A percentile compares a stretch with the other conserved stretches of the same genome.
phyloP scores from a whole-genome alignment of 2,888 invertebrate genomes.

The Catocala nupta region DNA sequence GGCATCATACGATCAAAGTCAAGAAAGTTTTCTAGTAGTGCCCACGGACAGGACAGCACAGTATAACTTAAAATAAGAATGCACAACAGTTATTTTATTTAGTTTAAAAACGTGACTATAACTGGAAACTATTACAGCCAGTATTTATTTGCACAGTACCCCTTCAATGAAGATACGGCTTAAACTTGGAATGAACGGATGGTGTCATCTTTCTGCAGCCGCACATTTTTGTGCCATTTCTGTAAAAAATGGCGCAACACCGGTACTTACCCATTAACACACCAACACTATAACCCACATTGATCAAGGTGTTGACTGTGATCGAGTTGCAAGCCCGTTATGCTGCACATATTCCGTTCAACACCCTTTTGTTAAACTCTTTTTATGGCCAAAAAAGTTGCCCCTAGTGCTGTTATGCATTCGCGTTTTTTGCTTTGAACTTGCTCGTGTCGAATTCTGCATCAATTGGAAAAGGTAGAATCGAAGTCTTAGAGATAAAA shows the following conservation, averaged over 20 bases:
- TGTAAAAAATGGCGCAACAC: slow-evolving; percentile 72
- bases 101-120: slow-evolving; percentile 7
- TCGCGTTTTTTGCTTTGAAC: slow-evolving; percentile 48
- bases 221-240: slow-evolving; percentile 74
- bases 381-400: slow-evolving; percentile 69
- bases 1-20: too few relatives aligned
- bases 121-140: too few relatives aligned
- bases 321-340: slow-evolving; percentile 85
- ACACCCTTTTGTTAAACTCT: slow-evolving; percentile 72
- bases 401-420: slow-evolving; percentile 64
- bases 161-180: slow-evolving; percentile 41
- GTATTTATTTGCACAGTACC: slow-evolving; percentile 11
- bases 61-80: too few relatives aligned
- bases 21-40: too few relatives aligned
- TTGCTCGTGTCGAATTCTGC: slow-evolving; percentile 24
- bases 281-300: slow-evolving; percentile 84
- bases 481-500: too few relatives aligned
- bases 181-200: slow-evolving; percentile 65
- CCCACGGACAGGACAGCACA: too few relatives aligned
- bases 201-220: slow-evolving; percentile 79
- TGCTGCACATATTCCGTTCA: slow-evolving; percentile 63
- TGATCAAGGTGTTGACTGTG: slow-evolving; percentile 83
- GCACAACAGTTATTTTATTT: neutral
- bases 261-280: slow-evolving; percentile 60
- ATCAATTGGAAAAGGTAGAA: too few relatives aligned